Evolutionary conservation across 2,797 vertebrate species (phyloP), one percentile per base, ranked within the genome.

Genomic region (Tamandua tetradactyla): DNA sequence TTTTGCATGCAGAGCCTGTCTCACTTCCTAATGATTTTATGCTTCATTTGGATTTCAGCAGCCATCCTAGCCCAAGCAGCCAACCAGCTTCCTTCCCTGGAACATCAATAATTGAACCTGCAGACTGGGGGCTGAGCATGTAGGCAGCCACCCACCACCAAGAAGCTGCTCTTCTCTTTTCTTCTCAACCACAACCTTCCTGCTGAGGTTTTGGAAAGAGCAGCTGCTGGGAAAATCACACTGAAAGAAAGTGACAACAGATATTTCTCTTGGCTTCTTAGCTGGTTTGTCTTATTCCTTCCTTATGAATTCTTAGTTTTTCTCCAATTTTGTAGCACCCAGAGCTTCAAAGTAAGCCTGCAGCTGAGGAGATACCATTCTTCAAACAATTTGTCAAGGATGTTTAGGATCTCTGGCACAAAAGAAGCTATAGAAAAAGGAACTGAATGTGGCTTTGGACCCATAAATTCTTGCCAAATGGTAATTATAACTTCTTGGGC

Each of bases 241-340:
- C 9, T 59, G 89, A 90, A 78, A 89, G 61, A 35, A 52, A 88
- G 62, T 5, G 40, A 89, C 85, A 80, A 62, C n/a, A 35, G 59
- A 82, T 61, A 79, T 71, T 79, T 94, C 83, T 95, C 91, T 62
- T 37, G n/a, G 66, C 72, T 83, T 42, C 78, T 82, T 75, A 27
- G 66, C 69, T 90, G 74, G 49, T 47, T 86, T 82, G 69, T 88
- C 74, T 88, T n/a, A 0, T 30, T 72, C 30, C 25, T 87, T 87
- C 49, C 92, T 78, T 40, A 66, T 5, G 79, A 81, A 69, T 66
- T 88, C 64, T 64, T 75, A 17, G 52, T 55, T 85, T 93, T 47
- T 71, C 91, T 52, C 22, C 94, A 84, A 87, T 87, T 84, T 66
- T 79, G 40, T 80, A 92, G 59, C 25, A 86, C 35, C 47, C 42